These are phyloP conservation scores for Centrocercus urophasianus DNA, from an alignment of 2,113 vertebrate genomes.

Conservation along the genomic window DNA sequence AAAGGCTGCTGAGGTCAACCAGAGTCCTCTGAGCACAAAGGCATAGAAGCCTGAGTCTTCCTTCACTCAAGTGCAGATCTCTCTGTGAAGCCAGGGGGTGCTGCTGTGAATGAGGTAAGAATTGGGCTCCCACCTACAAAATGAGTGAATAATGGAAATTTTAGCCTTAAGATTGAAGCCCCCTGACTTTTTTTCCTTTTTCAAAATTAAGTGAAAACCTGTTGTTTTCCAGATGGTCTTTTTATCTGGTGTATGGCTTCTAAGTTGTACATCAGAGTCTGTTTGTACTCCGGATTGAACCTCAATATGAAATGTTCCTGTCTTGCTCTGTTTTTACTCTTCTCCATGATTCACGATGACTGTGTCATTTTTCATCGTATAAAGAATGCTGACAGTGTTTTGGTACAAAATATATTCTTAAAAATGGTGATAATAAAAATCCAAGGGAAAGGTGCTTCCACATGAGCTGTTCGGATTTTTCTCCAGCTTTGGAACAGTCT, in stretches of 20 bases:
- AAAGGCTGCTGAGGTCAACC: conserved; percentile 63
- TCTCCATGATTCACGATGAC: conserved; percentile 73
- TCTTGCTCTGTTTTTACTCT: conserved; percentile 76
- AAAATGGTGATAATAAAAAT: conserved; percentile 74
- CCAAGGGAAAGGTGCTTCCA: conserved; percentile 68
- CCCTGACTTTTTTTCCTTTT: background rate
- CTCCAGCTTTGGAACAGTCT: conserved; percentile 46
- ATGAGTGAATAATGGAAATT: background rate
- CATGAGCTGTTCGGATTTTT: conserved; percentile 69
- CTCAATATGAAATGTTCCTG: conserved; percentile 65
- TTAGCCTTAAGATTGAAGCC: conserved; percentile 41
- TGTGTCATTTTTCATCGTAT: conserved; percentile 76
- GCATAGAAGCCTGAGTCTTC: conserved; percentile 47
- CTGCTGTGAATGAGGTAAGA: background rate
- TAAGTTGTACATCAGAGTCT: conserved; percentile 72
- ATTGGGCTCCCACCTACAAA: background rate
- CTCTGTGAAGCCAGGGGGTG: background rate
- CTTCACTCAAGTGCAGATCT: conserved; percentile 46
- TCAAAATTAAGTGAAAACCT: conserved; percentile 22
- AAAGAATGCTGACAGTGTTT: conserved; percentile 81
- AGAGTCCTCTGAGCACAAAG: conserved; percentile 23
- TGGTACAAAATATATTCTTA: conserved; percentile 78
- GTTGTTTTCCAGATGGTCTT: conserved; percentile 23
- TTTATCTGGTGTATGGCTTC: conserved; percentile 67
- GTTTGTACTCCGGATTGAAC: conserved; percentile 70